Conservation (phyloP, 2,113 vertebrate species). For the Numenius arquata region DNA sequence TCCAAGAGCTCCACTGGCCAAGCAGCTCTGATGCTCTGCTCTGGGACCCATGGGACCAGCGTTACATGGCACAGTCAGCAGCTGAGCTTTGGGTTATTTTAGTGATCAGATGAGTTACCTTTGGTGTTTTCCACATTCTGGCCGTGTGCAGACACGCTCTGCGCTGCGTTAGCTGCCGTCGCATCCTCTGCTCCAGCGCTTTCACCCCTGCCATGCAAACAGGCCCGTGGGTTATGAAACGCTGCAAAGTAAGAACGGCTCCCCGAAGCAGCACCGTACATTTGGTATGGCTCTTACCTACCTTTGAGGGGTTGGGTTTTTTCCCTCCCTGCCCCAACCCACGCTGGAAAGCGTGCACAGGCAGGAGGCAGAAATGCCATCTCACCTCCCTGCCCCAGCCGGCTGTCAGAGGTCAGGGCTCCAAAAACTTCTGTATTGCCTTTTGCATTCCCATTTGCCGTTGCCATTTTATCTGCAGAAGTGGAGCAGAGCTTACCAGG, state of each 20-base stretch:
- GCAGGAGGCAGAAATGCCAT: not conserved
- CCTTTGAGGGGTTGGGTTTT: rapidly evolving
- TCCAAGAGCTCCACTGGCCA: not conserved
- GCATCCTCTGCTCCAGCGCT: not conserved
- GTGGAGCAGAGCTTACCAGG: not conserved
- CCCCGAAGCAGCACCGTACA: not conserved
- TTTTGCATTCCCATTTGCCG: not conserved
- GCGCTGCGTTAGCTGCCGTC: not conserved
- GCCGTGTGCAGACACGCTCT: not conserved
- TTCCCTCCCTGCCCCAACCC: not conserved
- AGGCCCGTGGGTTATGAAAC: not conserved
- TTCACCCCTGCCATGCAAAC: not conserved
- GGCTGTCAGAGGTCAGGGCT: not conserved
- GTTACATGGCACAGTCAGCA: not conserved
- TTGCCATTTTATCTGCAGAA: not conserved
- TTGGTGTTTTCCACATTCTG: not conserved
- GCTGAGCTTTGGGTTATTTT: not conserved
- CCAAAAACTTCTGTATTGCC: not conserved
- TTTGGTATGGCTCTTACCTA: not conserved
- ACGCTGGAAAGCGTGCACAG: not conserved
- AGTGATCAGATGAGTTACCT: not conserved
- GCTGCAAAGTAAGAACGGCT: not conserved
- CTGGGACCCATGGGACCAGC: not conserved
- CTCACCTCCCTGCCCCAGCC: not conserved
- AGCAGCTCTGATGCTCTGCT: not conserved